Conservation (phyloP, 2,888 invertebrate genomes). For the Ptychoptera contaminata region DNA sequence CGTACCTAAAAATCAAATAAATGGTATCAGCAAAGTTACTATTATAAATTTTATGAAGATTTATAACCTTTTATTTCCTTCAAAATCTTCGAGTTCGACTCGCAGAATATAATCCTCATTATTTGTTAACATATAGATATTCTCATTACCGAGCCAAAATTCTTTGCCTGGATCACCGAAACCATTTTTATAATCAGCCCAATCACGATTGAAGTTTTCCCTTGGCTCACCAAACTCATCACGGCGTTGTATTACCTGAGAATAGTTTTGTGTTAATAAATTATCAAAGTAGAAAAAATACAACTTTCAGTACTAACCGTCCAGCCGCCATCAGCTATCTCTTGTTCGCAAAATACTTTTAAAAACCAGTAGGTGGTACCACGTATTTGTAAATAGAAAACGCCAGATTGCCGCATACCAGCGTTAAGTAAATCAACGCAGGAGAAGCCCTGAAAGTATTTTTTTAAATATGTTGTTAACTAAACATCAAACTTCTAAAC, state of each 20-base stretch:
- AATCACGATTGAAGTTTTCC: constrained; percentile 82
- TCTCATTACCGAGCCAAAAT: constrained; percentile 87
- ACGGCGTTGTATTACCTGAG: constrained; percentile 73
- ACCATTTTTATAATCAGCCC: constrained; percentile 86
- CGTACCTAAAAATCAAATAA: constrained; percentile 42
- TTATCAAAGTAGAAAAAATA: constrained; percentile 1
- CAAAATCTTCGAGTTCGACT: constrained; percentile 82
- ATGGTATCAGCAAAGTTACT: not conserved
- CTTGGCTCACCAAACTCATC: constrained; percentile 77
- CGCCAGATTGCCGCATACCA: constrained; percentile 74
- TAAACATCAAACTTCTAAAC: too few relatives aligned
- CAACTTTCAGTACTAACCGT: constrained; percentile 46
- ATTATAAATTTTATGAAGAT: not conserved
- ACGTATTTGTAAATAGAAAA: constrained; percentile 77
- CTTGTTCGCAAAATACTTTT: constrained; percentile 82
- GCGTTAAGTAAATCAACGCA: constrained; percentile 73
- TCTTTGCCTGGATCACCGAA: constrained; percentile 82
- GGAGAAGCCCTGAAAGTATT: constrained; percentile 58
- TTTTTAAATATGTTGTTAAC: too few relatives aligned
- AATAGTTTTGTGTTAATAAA: constrained; percentile 11
- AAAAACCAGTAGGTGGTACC: constrained; percentile 89
- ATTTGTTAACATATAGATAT: constrained; percentile 84
- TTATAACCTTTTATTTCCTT: constrained; percentile 70
- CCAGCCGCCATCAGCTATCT: constrained; percentile 81
- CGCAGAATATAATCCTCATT: constrained; percentile 78